Conservation (phyloP, 2,797 vertebrate species). For the Potorous gilbertii region DNA sequence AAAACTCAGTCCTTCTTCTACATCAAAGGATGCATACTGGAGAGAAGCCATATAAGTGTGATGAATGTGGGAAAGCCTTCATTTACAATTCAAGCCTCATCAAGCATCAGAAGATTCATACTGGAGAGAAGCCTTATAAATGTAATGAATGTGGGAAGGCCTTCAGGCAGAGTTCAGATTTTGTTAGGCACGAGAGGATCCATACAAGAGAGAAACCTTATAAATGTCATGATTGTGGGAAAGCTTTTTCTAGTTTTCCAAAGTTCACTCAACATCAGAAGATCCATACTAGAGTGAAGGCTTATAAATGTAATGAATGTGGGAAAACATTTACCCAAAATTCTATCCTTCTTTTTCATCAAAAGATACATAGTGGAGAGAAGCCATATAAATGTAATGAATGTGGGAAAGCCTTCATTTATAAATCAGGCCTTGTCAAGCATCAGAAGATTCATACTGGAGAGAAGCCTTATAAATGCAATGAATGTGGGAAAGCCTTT, state of each 20-base stretch:
- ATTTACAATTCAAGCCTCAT: slow-evolving; percentile 57
- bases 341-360: slow-evolving; percentile 25
- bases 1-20: slow-evolving; percentile 32
- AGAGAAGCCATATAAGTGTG: slow-evolving; percentile 55
- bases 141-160: slow-evolving; percentile 18
- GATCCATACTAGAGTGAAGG: slow-evolving; percentile 35
- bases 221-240: slow-evolving; percentile 12
- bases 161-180: slow-evolving; percentile 16
- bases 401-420: slow-evolving; percentile 67
- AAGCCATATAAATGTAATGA: slow-evolving; percentile 65
- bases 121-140: slow-evolving; percentile 28
- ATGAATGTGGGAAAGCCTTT: slow-evolving; percentile 70
- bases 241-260: slow-evolving; percentile 16
- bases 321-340: slow-evolving; percentile 10
- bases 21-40: slow-evolving; percentile 57
- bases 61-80: slow-evolving; percentile 62
- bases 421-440: slow-evolving; percentile 60
- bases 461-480: slow-evolving; percentile 72
- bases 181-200: not conserved
- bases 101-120: slow-evolving; percentile 56
- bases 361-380: slow-evolving; percentile 67
- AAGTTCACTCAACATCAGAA: slow-evolving; percentile 27
- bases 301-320: slow-evolving; percentile 30
- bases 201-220: slow-evolving; percentile 18
- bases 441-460: slow-evolving; percentile 71